Evolutionary conservation across 2,113 vertebrate genomes (phyloP).

Genomic region (Syngnathus scovelli): DNA sequence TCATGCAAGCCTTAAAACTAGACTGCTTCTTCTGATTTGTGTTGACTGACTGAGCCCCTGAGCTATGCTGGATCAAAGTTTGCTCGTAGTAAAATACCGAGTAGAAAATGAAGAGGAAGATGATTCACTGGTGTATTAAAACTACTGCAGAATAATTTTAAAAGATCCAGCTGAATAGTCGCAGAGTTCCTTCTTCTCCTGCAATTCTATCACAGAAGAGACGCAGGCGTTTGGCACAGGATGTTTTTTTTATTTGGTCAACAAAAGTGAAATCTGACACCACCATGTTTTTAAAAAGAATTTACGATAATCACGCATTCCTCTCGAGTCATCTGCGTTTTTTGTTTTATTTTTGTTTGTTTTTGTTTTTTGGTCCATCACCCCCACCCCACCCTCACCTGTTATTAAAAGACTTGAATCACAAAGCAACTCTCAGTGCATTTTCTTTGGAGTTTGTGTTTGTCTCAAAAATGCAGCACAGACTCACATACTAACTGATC

Average conservation of each 20-base stretch:
- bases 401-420: slow-evolving; percentile 63
- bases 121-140: background rate
- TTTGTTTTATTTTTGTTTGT: slow-evolving; percentile 51
- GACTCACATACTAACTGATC: background rate
- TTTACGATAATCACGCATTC: slow-evolving; percentile 12
- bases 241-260: slow-evolving; percentile 28
- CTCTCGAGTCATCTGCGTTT: slow-evolving; percentile 10
- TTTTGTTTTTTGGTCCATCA: slow-evolving; percentile 37
- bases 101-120: background rate
- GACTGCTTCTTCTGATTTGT: slow-evolving; percentile 50
- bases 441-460: slow-evolving; percentile 50
- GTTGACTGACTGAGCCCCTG: slow-evolving; percentile 10
- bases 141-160: no score
- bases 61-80: background rate
- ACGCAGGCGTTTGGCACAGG: slow-evolving; percentile 18
- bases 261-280: slow-evolving; percentile 14
- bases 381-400: slow-evolving; percentile 44
- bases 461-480: slow-evolving; percentile 16
- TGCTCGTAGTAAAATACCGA: background rate
- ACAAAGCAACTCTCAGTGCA: slow-evolving; percentile 44
- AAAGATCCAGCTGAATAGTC: background rate
- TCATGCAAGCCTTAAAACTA: slow-evolving; percentile 63
- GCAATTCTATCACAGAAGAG: background rate
- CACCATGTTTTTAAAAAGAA: background rate
- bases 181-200: background rate